Evolutionary conservation across 2,888 invertebrate genomes (phyloP).

Genomic region (Psylliodes chrysocephalus): DNA sequence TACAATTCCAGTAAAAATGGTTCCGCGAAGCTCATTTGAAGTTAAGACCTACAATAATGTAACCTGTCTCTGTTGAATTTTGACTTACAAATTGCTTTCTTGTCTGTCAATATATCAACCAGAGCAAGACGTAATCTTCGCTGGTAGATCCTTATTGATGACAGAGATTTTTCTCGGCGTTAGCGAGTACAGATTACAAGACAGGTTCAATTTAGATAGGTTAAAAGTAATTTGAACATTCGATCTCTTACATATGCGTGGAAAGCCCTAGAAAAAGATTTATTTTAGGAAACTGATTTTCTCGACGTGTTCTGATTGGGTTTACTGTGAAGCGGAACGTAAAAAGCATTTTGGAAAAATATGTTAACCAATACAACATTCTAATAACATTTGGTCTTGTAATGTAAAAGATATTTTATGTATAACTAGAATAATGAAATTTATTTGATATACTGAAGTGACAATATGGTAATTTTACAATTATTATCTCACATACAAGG

Average conservation of each 20-base stretch:
- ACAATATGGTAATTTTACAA: too few relatives aligned
- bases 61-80: slow-evolving; percentile 11
- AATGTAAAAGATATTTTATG: too few relatives aligned
- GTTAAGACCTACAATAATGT: background rate
- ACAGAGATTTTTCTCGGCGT: slow-evolving; percentile 29
- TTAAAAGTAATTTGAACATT: slow-evolving; percentile 12
- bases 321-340: too few relatives aligned
- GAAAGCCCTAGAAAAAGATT: background rate
- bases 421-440: too few relatives aligned
- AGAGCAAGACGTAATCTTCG: slow-evolving; percentile 17
- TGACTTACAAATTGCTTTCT: slow-evolving; percentile 28
- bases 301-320: background rate
- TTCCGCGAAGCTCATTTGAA: background rate
- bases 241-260: slow-evolving; percentile 14
- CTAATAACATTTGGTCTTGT: too few relatives aligned
- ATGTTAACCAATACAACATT: too few relatives aligned
- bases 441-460: too few relatives aligned
- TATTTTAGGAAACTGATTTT: background rate
- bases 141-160: slow-evolving; percentile 27
- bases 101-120: slow-evolving; percentile 22
- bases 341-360: too few relatives aligned
- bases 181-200: slow-evolving; percentile 27
- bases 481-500: too few relatives aligned
- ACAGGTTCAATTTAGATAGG: slow-evolving; percentile 20
- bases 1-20: background rate